Evolutionary conservation across 2,797 vertebrate genomes (phyloP).

Genomic region (Crenichthys baileyi): DNA sequence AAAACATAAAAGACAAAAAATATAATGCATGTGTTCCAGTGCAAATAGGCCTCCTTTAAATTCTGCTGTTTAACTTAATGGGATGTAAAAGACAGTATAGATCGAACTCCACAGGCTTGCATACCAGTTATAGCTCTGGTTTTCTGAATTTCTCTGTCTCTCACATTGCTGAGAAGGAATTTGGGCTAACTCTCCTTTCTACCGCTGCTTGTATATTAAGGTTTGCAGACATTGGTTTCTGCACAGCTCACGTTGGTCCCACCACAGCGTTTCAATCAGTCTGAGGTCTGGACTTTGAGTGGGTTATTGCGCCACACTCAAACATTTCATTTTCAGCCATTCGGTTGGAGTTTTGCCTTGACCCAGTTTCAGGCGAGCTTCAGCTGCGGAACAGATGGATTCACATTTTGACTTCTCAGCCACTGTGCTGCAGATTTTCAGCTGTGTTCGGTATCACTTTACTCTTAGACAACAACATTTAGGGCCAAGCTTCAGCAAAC

Average conservation of each 20-base stretch:
- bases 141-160: background rate
- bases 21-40: no score
- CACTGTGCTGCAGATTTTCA: constrained; percentile 3
- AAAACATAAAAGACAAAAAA: no score
- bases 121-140: background rate
- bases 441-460: constrained; percentile 2
- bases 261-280: background rate
- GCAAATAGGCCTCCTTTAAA: no score
- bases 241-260: background rate
- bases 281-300: constrained; percentile 2
- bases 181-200: background rate
- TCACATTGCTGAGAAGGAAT: background rate
- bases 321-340: background rate
- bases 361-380: background rate
- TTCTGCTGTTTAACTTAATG: background rate
- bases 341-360: background rate
- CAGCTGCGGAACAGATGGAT: background rate
- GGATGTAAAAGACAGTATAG: background rate
- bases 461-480: background rate
- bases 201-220: background rate
- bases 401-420: background rate
- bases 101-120: background rate
- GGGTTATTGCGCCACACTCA: background rate
- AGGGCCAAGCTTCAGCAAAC: background rate
- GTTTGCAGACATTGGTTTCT: background rate